Base-by-base conservation (phyloP, 2,113 vertebrate genomes). In the Lota lota region DNA sequence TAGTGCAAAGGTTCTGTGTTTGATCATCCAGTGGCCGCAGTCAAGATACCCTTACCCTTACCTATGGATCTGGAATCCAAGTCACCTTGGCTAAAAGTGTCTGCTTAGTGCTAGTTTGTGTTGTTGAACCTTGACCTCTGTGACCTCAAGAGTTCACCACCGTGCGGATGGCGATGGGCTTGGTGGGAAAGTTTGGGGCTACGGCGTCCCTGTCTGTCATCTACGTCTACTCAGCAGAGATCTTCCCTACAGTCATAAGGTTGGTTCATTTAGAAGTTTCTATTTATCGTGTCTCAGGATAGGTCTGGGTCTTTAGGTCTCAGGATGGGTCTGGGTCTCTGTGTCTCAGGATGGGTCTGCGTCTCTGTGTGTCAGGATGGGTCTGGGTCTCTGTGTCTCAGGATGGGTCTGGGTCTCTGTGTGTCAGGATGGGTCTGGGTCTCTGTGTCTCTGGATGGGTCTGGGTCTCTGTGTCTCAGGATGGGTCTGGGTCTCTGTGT, bases 241-340 rank as follows among this genome's bases (percentile, higher is more conserved):
- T 91, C 21, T 92, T 91, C 47, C 89, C 90, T 2, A 90, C 90
- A 3, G 85, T 92, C 1, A 80, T 91, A 75, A 89, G 90, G 90
- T 90, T 1, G 58, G 19, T 20, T 3, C 20, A 22, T 1, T 20
- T 22, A 11, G 20, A 20, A 12, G 20, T 15, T 60, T 12, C 40
- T 22, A 22, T 22, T 22, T 60, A 22, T 61, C 59, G 10, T 14
- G 40, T 47, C 40, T 47, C 40, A 47, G 28, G 28, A 4, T 24
- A n/a, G 28, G 28, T 33, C 28, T 7, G 36, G 6, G 40, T 47
- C 40, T 47, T 8, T 47, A 11, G 4, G 4, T 47, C 40, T 47
- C 40, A 47, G 40, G 40, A 11, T 12, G 40, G 40, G 40, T 61
- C 22, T 61, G 3, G 6, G 4, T 59, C 3, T 20, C 57, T 14